These are phyloP conservation scores for Lepetodrilus schrolli DNA, from an alignment of 2,888 invertebrate genomes.

Conservation along the genomic window DNA sequence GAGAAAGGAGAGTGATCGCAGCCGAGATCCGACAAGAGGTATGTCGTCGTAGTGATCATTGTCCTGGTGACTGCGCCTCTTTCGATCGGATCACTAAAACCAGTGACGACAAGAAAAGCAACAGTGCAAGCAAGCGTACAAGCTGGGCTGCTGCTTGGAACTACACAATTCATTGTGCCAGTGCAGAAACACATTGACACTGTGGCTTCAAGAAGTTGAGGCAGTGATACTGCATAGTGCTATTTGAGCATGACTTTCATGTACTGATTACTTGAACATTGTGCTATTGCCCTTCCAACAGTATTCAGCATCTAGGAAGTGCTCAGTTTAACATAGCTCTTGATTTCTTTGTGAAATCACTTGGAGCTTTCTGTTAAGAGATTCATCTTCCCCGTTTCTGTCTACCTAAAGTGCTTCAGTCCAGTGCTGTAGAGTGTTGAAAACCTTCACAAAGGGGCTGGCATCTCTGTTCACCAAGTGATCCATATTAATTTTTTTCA, in stretches of 20 bases:
- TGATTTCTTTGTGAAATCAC: not conserved
- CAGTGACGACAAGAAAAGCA: slow-evolving; percentile 5
- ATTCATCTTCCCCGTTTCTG: not conserved
- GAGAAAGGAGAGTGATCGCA: slow-evolving; percentile 25
- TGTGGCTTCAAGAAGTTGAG: not conserved
- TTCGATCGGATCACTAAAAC: slow-evolving; percentile 13
- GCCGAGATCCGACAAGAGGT: slow-evolving; percentile 1
- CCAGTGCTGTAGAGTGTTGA: not conserved
- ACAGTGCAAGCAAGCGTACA: too few species aligned
- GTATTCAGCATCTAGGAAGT: slow-evolving; percentile 1
- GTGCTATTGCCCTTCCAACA: slow-evolving; percentile 18
- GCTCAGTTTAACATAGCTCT: not conserved
- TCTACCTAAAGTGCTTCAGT: slow-evolving; percentile 17
- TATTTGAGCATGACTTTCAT: not conserved
- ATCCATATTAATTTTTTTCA: too few species aligned
- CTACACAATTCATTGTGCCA: too few species aligned
- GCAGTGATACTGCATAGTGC: not conserved
- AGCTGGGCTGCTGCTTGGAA: too few species aligned
- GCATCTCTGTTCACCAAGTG: too few species aligned
- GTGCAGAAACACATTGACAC: too few species aligned
- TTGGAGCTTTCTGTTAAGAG: slow-evolving; percentile 1
- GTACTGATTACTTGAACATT: not conserved
- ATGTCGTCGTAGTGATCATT: slow-evolving; percentile 15
- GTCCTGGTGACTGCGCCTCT: slow-evolving; percentile 10
- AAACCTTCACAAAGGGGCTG: not conserved